A percentile compares a stretch with the other conserved stretches of the same genome.
Evolutionary conservation across 2,113 vertebrate species (phyloP).

Genomic region (Calyptomena viridis): DNA sequence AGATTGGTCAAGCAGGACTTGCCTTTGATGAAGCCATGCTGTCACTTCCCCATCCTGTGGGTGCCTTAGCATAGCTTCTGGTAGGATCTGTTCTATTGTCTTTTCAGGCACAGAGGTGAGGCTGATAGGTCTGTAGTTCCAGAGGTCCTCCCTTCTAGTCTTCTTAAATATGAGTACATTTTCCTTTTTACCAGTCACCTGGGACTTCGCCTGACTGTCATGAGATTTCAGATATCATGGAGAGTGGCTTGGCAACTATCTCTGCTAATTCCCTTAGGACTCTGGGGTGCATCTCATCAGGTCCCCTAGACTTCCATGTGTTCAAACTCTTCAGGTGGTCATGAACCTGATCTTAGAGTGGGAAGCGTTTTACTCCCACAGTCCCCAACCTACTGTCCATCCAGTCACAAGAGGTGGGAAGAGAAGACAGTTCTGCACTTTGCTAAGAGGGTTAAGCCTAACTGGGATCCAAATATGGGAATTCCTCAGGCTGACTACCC

Average conservation of each 20-base stretch:
- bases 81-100: background rate
- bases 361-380: background rate
- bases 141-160: background rate
- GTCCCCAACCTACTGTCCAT: background rate
- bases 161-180: background rate
- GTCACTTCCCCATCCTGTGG: background rate
- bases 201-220: background rate
- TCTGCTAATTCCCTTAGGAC: background rate
- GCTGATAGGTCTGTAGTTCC: background rate
- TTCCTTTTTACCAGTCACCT: background rate
- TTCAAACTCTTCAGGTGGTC: background rate
- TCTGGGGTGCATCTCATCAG: background rate
- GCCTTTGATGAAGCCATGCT: rapidly evolving
- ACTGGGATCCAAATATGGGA: background rate
- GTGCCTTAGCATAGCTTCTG: background rate
- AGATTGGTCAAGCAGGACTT: background rate
- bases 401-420: too few species aligned
- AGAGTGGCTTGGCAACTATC: background rate
- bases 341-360: background rate
- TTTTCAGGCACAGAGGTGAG: background rate
- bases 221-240: background rate
- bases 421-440: background rate
- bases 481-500: background rate
- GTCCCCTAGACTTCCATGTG: background rate
- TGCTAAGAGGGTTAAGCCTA: background rate